Conservation (phyloP, 2,888 invertebrate genomes). For the Anaspis maculata region DNA sequence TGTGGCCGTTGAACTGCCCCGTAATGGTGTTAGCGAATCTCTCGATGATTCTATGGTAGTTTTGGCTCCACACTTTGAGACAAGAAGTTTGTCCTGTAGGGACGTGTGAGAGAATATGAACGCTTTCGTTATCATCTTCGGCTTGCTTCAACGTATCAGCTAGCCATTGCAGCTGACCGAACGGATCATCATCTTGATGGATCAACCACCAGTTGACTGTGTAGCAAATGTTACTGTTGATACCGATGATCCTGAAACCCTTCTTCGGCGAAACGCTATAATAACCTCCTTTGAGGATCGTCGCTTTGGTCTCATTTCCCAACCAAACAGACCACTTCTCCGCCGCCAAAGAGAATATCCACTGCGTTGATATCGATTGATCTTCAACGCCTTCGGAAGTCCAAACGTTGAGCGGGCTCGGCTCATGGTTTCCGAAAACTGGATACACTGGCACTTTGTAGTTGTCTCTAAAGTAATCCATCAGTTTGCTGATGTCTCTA, state of each 20-base stretch:
- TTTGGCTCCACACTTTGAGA: constrained; percentile 59
- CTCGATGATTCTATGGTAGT: constrained; percentile 47
- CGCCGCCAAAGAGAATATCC: constrained; percentile 68
- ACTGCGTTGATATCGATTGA: constrained; percentile 46
- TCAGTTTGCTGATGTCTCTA: constrained; percentile 48
- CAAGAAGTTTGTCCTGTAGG: constrained; percentile 65
- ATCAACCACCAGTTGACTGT: constrained; percentile 49
- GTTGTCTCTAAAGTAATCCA: constrained; percentile 34
- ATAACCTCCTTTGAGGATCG: constrained; percentile 63
- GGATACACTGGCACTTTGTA: constrained; percentile 52
- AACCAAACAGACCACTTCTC: constrained; percentile 65
- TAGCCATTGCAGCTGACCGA: constrained; percentile 73
- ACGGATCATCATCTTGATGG: constrained; percentile 56
- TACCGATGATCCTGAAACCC: constrained; percentile 64
- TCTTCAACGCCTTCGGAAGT: constrained; percentile 13
- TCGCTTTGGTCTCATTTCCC: constrained; percentile 50
- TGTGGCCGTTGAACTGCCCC: constrained; percentile 77
- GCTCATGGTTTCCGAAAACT: constrained; percentile 62
- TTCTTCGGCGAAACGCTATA: constrained; percentile 59
- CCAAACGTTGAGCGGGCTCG: constrained; percentile 64
- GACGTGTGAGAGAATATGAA: constrained; percentile 77
- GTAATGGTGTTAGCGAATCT: constrained; percentile 60
- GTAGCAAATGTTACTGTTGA: constrained; percentile 76
- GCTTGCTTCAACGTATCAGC: constrained; percentile 61
- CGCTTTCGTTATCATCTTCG: constrained; percentile 60